These are phyloP conservation scores for Lepus timidus DNA, from an alignment of 2,113 vertebrate species.

Conservation along the genomic window DNA sequence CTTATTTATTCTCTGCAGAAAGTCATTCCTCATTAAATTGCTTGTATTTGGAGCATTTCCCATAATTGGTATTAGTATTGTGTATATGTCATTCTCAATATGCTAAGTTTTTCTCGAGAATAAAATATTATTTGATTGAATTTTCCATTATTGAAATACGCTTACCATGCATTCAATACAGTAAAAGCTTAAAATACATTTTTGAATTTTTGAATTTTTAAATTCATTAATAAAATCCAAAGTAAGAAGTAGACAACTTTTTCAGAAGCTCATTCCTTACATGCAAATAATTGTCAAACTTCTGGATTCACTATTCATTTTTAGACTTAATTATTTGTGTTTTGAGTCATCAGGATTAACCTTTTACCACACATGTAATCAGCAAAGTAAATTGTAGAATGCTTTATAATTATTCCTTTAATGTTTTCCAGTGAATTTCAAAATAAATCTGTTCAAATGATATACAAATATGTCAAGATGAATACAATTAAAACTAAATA, in stretches of 20 bases:
- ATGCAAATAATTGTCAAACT: conserved; percentile 23
- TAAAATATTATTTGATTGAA: neutral
- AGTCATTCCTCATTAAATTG: neutral
- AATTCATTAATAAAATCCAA: conserved; percentile 29
- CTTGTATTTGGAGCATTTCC: neutral
- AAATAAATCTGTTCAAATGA: conserved; percentile 15
- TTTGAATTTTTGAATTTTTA: no score
- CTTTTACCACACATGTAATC: neutral
- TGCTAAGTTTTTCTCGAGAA: conserved; percentile 10
- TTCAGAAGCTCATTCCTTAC: conserved; percentile 11
- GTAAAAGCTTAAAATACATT: neutral
- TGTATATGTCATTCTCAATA: neutral
- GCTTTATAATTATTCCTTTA: conserved; percentile 8
- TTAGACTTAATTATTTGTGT: conserved; percentile 51
- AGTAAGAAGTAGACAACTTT: neutral
- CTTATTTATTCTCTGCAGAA: neutral
- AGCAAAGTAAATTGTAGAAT: conserved; percentile 25
- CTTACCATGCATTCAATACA: neutral
- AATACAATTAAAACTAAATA: conserved; percentile 9
- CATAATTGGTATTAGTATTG: neutral
- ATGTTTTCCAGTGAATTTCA: neutral
- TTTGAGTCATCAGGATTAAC: conserved; percentile 38
- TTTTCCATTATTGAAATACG: neutral
- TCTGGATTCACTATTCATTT: neutral
- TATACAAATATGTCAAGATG: neutral